Evolutionary conservation across 2,888 invertebrate species (phyloP), one percentile per base, ranked within the genome.

Genomic region (Athetis lepigone): DNA sequence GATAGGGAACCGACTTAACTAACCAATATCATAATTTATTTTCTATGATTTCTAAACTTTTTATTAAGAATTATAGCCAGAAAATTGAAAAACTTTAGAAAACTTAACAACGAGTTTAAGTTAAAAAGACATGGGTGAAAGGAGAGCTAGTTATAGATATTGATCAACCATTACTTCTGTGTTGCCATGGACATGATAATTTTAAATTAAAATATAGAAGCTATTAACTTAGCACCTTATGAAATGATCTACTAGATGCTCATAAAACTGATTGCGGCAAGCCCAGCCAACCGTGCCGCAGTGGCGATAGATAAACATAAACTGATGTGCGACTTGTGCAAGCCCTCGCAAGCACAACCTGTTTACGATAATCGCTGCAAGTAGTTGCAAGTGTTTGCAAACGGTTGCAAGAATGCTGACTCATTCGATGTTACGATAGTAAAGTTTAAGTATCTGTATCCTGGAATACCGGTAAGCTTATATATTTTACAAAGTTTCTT

Each of bases 271-370:
- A 66, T 70, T 70, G 46, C 71, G 56, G 61, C 60, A 70, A 60
- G 42, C 46, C 8, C 52, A 71, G 16, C 61, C 47, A 67, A 56
- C 47, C 67, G 71, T 66, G 8, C 42, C 69, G 39, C 63, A 46
- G 55, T 45, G 29, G 70, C 69, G 16, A 70, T 61, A 61, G 55
- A 52, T 23, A 39, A 18, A 57, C 33, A 52, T 66, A 70, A 52
- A 70, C 47, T 29, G 51, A 47, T 59, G 60, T 66, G 51, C 70
- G 66, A 60, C 21, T 51, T 59, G 60, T 66, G 51, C 70, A 70
- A 60, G 27, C 55, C 23, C 70, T 52, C 54, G 68, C 72, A 63
- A 54, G 57, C 37, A 65, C 49, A 68, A 71, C 71, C 68, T 51
- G 71, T 68, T 67, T 62, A 45, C 19, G 52, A 19, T 71, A 70